Evolutionary conservation across 2,113 vertebrate species (phyloP).

Genomic region (Struthio camelus): DNA sequence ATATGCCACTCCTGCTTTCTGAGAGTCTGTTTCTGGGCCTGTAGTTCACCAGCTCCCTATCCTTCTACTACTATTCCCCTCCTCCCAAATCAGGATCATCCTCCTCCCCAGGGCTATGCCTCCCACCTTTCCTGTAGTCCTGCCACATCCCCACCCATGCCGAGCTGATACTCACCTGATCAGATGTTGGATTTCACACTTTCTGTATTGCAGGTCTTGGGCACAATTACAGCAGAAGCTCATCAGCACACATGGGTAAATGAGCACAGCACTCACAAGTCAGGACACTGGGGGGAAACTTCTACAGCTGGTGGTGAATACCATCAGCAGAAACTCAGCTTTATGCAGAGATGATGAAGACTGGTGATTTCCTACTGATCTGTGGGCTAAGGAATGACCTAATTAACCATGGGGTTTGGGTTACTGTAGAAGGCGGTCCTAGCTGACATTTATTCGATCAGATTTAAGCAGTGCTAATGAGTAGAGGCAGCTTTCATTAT

Average conservation of each 20-base stretch:
- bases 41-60: background rate
- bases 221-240: background rate
- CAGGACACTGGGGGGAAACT: background rate
- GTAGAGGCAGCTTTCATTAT: background rate
- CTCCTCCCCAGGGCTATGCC: background rate
- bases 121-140: background rate
- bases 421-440: background rate
- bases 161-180: background rate
- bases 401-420: background rate
- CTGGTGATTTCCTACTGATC: background rate
- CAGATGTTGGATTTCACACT: background rate
- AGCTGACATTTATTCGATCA: background rate
- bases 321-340: background rate
- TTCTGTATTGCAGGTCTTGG: background rate
- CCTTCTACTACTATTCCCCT: background rate
- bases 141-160: too few species aligned
- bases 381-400: background rate
- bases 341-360: background rate
- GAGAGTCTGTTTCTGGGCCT: background rate
- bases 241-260: background rate
- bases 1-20: background rate
- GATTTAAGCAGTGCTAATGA: background rate
- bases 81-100: background rate
- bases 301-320: background rate
- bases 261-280: background rate